Conservation (phyloP, 1,140 invertebrate species). For the Meloidogyne exigua region DNA sequence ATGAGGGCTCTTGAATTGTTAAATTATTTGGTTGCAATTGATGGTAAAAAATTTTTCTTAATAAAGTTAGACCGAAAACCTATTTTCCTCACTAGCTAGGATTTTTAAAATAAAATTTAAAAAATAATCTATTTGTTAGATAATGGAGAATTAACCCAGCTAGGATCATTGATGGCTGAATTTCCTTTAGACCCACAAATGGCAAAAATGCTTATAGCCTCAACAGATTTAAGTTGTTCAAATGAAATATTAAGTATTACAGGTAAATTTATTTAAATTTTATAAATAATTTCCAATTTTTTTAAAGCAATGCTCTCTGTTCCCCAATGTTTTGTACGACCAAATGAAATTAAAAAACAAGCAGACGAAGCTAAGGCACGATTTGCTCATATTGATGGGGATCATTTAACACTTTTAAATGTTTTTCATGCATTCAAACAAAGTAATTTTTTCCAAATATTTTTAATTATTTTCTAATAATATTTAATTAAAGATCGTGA, state of each 20-base stretch:
- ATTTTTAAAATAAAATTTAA: slow-evolving; percentile 65
- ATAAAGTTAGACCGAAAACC: too few relatives aligned
- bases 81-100: too few relatives aligned
- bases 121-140: slow-evolving; percentile 17
- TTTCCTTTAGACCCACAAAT: slow-evolving; percentile 97
- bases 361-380: slow-evolving; percentile 98
- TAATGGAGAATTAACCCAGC: slow-evolving; percentile 82
- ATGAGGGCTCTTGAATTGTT: slow-evolving; percentile 96
- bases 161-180: slow-evolving; percentile 98
- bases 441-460: slow-evolving; percentile 69
- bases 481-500: slow-evolving; percentile 69
- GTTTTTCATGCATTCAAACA: slow-evolving; percentile 98
- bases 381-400: slow-evolving; percentile 98
- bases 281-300: slow-evolving; percentile 78
- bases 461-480: slow-evolving; percentile 1
- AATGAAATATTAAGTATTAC: slow-evolving; percentile 99
- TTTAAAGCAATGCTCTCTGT: slow-evolving; percentile 82
- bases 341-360: slow-evolving; percentile 96
- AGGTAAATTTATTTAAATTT: slow-evolving; percentile 80
- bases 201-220: slow-evolving; percentile 95
- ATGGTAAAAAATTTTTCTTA: slow-evolving; percentile 67
- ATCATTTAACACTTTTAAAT: slow-evolving; percentile 90
- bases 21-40: slow-evolving; percentile 92
- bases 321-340: slow-evolving; percentile 97
- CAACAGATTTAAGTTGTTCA: slow-evolving; percentile 90